Percentiles rank a stretch among this genome's conserved stretches.
Conservation (phyloP, 35 echinoderm and acorn worm genomes). For the Amphiura filiformis region DNA sequence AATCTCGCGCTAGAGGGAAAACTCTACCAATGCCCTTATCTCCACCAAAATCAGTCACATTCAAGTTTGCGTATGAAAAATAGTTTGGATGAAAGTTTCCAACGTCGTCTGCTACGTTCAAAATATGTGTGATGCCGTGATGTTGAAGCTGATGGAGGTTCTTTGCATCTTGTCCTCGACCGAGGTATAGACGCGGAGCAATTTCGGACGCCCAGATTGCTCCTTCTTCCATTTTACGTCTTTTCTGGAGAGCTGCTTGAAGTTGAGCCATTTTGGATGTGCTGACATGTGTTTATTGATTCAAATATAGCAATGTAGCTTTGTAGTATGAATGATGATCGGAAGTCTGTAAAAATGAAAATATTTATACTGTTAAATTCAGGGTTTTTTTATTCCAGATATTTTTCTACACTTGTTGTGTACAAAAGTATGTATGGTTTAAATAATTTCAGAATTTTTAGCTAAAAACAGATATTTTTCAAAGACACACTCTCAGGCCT, state of each 20-base stretch:
- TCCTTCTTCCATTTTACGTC: background rate
- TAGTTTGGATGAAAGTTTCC: conserved; percentile 1
- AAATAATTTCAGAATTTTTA: no score
- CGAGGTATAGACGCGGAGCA: background rate
- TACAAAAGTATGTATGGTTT: no score
- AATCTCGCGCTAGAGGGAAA: background rate
- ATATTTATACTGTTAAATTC: no score
- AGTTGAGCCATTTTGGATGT: background rate
- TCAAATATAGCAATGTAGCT: no score
- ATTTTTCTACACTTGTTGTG: no score
- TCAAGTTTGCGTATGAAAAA: background rate
- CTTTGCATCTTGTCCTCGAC: background rate
- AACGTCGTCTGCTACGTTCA: background rate
- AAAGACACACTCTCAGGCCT: no score
- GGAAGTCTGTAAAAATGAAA: no score
- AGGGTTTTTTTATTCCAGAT: no score
- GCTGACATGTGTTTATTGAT: no score
- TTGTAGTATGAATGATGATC: no score
- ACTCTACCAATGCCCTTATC: background rate
- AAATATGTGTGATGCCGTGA: background rate
- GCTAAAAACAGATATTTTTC: no score
- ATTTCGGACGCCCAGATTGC: background rate
- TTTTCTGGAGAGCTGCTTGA: background rate
- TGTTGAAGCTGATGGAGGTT: background rate
- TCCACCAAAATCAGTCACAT: background rate